Evolutionary conservation across 2,113 vertebrate species (phyloP), one percentile per base, ranked within the genome.

Genomic region (Podarcis muralis): DNA sequence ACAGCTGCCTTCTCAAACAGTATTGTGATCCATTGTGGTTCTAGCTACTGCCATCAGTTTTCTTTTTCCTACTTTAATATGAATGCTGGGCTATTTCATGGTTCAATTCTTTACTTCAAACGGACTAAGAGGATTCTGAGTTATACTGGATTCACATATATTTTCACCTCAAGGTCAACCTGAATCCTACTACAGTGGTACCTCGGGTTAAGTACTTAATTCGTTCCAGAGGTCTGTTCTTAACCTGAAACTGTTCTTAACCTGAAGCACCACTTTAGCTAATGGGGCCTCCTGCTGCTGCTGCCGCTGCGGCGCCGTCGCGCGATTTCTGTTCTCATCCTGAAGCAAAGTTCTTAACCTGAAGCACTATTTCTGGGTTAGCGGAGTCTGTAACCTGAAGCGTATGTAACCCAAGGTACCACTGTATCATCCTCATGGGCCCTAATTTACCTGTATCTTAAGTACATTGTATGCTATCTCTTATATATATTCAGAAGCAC

Each of bases 1-100:
- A 59, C 74, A 86, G 43, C 27, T 25, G 88, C 76, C 85, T 89
- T 92, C 32, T 32, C 72, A 12, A 23, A 83, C 6, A 90, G 1
- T 15, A 87, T 85, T 25, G 35, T 5, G 6, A 86, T 37, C 57
- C 8, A 3, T 23, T 82, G 48, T 12, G 0, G 69, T 84, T 57
- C 22, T 81, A 83, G 48, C 48, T 53, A 72, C 48, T 57, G n/a
- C 85, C 75, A 30, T 18, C 43, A 81, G 69, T 13, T 0, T 0
- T 25, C 40, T 72, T 68, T 68, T 0, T 30, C 0, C 22, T 35
- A 32, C 25, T 59, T 69, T 88, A 87, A 66, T 74, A 72, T 35
- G 18, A 89, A 30, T 80, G 85, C 15, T 83, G 32, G 48, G 6
- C 30, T 88, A 76, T 30, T 86, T 65, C 69, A 77, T 53, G 0